Percentiles rank a stretch among this genome's conserved stretches.
Evolutionary conservation across 2,888 invertebrate genomes (phyloP).

Genomic region (Drosophila neotestacea): DNA sequence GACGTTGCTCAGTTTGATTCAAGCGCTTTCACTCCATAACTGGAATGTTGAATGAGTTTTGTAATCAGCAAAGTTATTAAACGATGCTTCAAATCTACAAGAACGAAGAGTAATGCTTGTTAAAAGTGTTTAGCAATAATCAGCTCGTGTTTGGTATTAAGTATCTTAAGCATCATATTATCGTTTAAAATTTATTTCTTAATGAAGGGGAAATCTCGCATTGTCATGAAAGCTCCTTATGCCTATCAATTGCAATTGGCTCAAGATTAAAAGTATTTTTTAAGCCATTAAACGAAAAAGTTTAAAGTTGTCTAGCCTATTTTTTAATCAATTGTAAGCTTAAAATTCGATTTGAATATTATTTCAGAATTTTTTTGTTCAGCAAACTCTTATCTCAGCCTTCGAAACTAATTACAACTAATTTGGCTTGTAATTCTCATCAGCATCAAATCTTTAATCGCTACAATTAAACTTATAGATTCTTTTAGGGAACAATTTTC

Average conservation of each 20-base stretch:
- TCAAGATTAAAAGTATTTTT: neutral
- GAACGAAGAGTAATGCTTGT: neutral
- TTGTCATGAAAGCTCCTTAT: neutral
- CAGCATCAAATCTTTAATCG: no score
- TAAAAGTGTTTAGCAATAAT: neutral
- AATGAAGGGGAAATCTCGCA: neutral
- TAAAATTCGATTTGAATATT: no score
- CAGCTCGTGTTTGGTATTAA: neutral
- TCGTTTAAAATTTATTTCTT: neutral
- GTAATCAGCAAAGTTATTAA: conserved; percentile 29
- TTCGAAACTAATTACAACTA: no score
- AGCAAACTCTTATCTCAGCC: no score
- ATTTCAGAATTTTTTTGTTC: no score
- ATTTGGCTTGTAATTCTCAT: no score
- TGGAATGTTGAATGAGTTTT: conserved; percentile 18
- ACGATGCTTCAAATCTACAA: conserved; percentile 9
- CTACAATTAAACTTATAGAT: no score
- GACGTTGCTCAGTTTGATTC: conserved; percentile 10
- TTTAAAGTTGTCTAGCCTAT: no score
- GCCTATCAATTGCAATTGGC: neutral
- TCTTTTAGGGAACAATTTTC: no score
- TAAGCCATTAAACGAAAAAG: no score
- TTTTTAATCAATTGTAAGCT: no score
- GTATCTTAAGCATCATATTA: neutral
- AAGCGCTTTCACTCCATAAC: conserved; percentile 16